These are phyloP conservation scores for Pseudococcus jackbeardsleyi DNA, from an alignment of 2,888 invertebrate species.

Conservation along the genomic window DNA sequence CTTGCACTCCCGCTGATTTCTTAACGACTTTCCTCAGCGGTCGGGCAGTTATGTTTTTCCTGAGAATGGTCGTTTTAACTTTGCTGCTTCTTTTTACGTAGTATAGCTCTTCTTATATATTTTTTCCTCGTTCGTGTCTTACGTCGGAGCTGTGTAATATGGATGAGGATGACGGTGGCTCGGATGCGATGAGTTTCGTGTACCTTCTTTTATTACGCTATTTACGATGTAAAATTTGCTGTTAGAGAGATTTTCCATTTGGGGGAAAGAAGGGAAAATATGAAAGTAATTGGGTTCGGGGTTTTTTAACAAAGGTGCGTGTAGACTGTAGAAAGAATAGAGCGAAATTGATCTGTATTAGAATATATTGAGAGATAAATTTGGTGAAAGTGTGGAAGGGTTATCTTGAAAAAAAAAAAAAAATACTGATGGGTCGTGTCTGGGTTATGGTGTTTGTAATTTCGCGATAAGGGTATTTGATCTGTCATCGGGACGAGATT, in stretches of 20 bases:
- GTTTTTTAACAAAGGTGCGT: background rate
- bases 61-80: slow-evolving; percentile 60
- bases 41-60: slow-evolving; percentile 61
- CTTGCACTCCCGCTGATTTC: slow-evolving; percentile 65
- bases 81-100: slow-evolving; percentile 48
- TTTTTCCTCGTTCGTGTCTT: slow-evolving; percentile 19
- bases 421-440: background rate
- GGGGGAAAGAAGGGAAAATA: background rate
- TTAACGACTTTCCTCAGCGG: slow-evolving; percentile 65
- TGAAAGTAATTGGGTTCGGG: background rate
- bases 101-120: slow-evolving; percentile 1
- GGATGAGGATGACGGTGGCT: background rate
- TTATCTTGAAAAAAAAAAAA: background rate
- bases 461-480: background rate
- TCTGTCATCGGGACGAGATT: background rate
- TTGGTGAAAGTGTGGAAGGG: background rate
- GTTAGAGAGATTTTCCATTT: background rate
- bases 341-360: background rate
- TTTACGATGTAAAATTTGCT: slow-evolving; percentile 29
- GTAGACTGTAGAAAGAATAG: background rate
- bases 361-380: background rate
- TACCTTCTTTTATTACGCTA: slow-evolving; percentile 25
- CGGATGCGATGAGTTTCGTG: background rate
- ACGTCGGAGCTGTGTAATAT: background rate
- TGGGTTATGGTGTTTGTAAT: background rate